These are phyloP conservation scores for Leptinotarsa juncta DNA, from an alignment of 2,888 invertebrate genomes.

Conservation along the genomic window DNA sequence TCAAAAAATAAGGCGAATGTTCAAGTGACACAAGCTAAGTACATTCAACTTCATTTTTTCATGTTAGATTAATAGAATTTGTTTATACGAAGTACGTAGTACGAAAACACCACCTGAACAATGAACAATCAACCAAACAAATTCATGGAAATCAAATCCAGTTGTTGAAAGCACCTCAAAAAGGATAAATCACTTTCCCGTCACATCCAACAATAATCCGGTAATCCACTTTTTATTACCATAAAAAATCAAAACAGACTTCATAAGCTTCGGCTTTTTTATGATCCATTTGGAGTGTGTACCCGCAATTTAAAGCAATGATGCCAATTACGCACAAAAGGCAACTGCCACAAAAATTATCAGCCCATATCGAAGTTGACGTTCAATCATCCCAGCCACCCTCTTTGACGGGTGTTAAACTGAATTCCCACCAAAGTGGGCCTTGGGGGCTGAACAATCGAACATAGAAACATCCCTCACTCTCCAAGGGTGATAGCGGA, in stretches of 20 bases:
- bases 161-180: conserved; percentile 16
- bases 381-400: conserved; percentile 56
- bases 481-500: background rate
- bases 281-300: conserved; percentile 46
- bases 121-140: no score
- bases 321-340: conserved; percentile 58
- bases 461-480: conserved; percentile 29
- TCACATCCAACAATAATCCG: conserved; percentile 29
- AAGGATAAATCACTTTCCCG: conserved; percentile 29
- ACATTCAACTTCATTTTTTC: no score
- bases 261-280: conserved; percentile 40
- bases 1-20: no score
- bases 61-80: no score
- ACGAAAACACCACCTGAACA: no score
- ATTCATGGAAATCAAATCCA: background rate
- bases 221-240: conserved; percentile 44
- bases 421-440: conserved; percentile 58
- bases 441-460: conserved; percentile 53
- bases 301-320: conserved; percentile 55
- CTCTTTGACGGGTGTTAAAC: conserved; percentile 59
- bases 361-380: conserved; percentile 59
- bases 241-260: conserved; percentile 46
- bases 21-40: no score
- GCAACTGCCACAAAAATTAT: conserved; percentile 58
- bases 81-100: no score